Evolutionary conservation across 2,888 invertebrate genomes (phyloP).

Genomic region (Magallana nippona): DNA sequence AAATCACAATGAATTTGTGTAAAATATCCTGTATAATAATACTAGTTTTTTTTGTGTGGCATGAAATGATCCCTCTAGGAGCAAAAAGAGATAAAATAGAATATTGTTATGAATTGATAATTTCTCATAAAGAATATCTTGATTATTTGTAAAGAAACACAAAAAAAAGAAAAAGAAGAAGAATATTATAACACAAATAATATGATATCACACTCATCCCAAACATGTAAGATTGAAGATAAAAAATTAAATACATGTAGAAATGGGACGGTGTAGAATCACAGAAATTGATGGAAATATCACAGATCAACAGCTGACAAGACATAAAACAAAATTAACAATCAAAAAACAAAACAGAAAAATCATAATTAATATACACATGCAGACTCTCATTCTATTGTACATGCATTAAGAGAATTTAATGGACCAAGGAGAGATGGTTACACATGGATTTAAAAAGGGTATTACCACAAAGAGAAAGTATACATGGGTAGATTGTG

Average conservation of each 20-base stretch:
- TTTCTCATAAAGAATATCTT: not conserved
- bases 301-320: conserved; percentile 19
- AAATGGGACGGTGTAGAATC: not conserved
- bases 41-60: too few relatives aligned
- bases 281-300: conserved; percentile 10
- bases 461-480: too few relatives aligned
- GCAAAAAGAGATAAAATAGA: not conserved
- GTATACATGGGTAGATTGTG: too few relatives aligned
- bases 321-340: not conserved
- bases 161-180: not conserved
- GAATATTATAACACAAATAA: not conserved
- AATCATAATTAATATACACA: not conserved
- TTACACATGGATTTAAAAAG: too few relatives aligned
- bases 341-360: not conserved
- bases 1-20: too few relatives aligned
- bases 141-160: not conserved
- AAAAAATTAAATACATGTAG: too few relatives aligned
- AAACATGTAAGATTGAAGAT: conserved; percentile 18
- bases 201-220: not conserved
- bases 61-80: not conserved
- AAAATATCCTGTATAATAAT: too few relatives aligned
- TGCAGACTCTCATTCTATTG: too few relatives aligned
- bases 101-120: conserved; percentile 9
- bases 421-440: too few relatives aligned
- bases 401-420: too few relatives aligned